A percentile compares a stretch with the other conserved stretches of the same genome.
These are phyloP conservation scores for Tridacna crocea DNA, from an alignment of 2,888 invertebrate genomes.

Conservation along the genomic window DNA sequence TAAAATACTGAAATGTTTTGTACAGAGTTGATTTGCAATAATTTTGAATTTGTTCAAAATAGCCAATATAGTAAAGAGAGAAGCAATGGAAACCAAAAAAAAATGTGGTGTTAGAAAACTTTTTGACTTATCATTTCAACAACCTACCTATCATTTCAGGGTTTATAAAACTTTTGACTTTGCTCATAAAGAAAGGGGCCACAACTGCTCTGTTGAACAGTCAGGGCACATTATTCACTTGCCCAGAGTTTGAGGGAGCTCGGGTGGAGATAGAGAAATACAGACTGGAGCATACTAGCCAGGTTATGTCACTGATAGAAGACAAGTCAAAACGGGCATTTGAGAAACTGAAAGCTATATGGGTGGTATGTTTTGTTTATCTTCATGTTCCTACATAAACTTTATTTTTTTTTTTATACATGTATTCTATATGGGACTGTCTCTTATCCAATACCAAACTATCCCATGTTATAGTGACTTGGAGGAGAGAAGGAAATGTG, in stretches of 20 bases:
- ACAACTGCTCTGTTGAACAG: conserved; percentile 75
- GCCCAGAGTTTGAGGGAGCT: conserved; percentile 78
- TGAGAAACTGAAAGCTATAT: conserved; percentile 64
- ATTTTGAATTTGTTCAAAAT: too few relatives aligned
- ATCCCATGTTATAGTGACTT: too few relatives aligned
- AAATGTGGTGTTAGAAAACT: too few relatives aligned
- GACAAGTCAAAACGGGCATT: conserved; percentile 71
- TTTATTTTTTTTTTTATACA: too few relatives aligned
- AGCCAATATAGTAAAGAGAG: too few relatives aligned
- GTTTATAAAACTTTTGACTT: conserved; percentile 73
- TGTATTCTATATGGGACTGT: too few relatives aligned
- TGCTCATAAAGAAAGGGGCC: conserved; percentile 75
- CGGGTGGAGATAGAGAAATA: conserved; percentile 75
- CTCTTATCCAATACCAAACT: background rate
- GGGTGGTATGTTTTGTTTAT: conserved; percentile 71
- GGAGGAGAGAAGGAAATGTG: too few relatives aligned
- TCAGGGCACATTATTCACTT: conserved; percentile 73
- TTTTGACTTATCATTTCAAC: too few relatives aligned
- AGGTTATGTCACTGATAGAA: conserved; percentile 69
- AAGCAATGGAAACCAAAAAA: too few relatives aligned
- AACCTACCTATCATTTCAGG: conserved; percentile 63
- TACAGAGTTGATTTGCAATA: too few relatives aligned
- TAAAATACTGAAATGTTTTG: too few relatives aligned
- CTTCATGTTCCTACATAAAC: too few relatives aligned
- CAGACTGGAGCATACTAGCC: conserved; percentile 71